Conservation (phyloP, 2,797 vertebrate genomes). For the Micromesistius poutassou region DNA sequence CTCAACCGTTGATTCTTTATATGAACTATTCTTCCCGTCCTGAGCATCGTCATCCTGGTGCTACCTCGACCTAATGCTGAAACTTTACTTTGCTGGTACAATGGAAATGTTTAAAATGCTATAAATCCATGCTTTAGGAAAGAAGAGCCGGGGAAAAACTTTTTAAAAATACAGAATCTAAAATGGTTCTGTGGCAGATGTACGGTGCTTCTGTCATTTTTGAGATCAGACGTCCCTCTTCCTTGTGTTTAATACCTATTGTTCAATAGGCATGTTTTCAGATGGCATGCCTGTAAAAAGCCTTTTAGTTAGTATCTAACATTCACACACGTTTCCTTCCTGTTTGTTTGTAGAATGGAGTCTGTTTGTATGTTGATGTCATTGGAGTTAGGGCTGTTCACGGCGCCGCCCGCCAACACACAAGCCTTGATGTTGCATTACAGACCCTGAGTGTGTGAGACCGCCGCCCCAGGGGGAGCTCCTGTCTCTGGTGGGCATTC, state of each 20-base stretch:
- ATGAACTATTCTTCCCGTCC: conserved; percentile 56
- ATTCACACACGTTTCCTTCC: conserved; percentile 43
- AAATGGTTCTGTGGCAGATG: background rate
- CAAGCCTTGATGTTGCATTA: conserved; percentile 70
- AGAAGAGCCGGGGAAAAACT: conserved; percentile 28
- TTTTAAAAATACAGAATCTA: background rate
- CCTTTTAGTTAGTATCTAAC: conserved; percentile 51
- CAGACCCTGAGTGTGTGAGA: conserved; percentile 39
- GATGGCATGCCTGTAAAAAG: conserved; percentile 63
- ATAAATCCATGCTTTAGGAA: conserved; percentile 52
- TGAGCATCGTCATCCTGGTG: conserved; percentile 41
- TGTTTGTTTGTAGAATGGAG: conserved; percentile 61
- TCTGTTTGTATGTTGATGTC: conserved; percentile 58
- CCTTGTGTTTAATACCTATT: background rate
- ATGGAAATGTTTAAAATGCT: conserved; percentile 56
- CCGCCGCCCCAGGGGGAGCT: background rate
- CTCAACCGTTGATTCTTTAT: conserved; percentile 34
- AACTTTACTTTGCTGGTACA: conserved; percentile 60
- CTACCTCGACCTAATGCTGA: conserved; percentile 63
- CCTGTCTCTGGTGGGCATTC: conserved; percentile 67
- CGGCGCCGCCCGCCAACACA: conserved; percentile 74
- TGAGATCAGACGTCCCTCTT: background rate
- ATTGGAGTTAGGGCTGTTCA: conserved; percentile 70
- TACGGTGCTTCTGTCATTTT: background rate
- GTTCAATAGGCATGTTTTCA: conserved; percentile 45